Base-by-base conservation (phyloP, 2,888 invertebrate species). In the Dugesia japonica region DNA sequence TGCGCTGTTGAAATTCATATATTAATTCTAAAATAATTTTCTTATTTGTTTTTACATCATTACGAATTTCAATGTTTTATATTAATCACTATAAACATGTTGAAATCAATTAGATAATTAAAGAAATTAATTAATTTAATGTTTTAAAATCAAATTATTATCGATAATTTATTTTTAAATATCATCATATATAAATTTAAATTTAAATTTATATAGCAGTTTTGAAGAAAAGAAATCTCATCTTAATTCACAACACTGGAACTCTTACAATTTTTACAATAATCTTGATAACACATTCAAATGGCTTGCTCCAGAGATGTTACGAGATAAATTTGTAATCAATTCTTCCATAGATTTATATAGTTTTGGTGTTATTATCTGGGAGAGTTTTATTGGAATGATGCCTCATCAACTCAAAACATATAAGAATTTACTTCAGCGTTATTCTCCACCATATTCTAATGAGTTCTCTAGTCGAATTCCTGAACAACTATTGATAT, bases 241-340 rank as follows among this genome's bases (percentile, higher is more conserved):
- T 4, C 17, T 56, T 4, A 20, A 7, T 4, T 20, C 23, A 4
- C 56, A 56, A 23, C 56, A 56, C 4, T 56, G 56, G 56, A 56
- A 56, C 17, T 20, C 56, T 20, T 56, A 56, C 23, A 56, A 56
- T 56, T 56, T 56, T 23, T 56, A 56, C 23, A 56, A 56, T 56
- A 56, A 56, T 56, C 56, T 56, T 56, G 56, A 56, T n/a, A 56
- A 56, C 56, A 56, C 23, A 4, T 56, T 56, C 23, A 56, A 56
- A 56, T 56, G 56, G 56, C 56, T 56, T 23, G 56, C 56, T 13
- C 56, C 56, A 1, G 56, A 56, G 17, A 23, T 56, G 4, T 56
- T 56, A 56, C 4, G 17, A 20, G 56, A 56, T n/a, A 56, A 56
- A 20, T 56, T 56, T n/a, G 56, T 56, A 4, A n/a, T 56, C n/a